phyloP scores from a whole-genome alignment of 2,113 vertebrate genomes.

The Festucalex cinctus region DNA sequence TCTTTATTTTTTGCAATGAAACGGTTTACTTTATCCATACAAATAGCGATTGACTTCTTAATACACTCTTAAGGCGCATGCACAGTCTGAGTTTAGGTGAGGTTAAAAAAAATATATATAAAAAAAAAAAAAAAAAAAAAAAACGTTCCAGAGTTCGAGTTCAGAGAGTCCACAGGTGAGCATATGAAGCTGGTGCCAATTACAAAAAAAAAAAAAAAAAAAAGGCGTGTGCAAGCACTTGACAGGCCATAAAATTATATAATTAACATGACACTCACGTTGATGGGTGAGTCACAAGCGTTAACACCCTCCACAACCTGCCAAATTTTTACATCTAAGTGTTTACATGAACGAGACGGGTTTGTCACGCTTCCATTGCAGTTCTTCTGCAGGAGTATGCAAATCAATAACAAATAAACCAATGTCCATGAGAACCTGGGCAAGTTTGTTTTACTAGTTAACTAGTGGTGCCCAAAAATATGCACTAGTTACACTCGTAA shows the following conservation, averaged over 20 bases:
- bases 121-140: no score
- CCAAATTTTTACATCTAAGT: background rate
- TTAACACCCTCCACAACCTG: slow-evolving; percentile 10
- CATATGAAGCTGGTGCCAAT: slow-evolving; percentile 10
- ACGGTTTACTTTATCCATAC: background rate
- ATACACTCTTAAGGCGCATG: background rate
- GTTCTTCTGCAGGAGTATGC: background rate
- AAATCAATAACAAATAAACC: no score
- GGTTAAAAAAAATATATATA: slow-evolving; percentile 15
- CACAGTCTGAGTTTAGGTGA: slow-evolving; percentile 19
- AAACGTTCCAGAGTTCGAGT: background rate
- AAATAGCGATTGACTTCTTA: no score
- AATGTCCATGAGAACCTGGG: no score
- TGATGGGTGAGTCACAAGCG: background rate
- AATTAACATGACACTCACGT: background rate
- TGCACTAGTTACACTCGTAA: no score
- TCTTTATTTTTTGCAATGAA: background rate
- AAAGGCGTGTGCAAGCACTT: background rate
- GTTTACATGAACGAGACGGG: background rate
- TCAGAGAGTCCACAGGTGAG: slow-evolving; percentile 28
- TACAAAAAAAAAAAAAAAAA: slow-evolving; percentile 2
- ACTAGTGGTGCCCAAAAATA: no score
- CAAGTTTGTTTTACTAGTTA: no score
- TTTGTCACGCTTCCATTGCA: background rate
- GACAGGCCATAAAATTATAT: background rate